Conservation (phyloP, 2,113 vertebrate species). For the Chelonoidis abingdonii region DNA sequence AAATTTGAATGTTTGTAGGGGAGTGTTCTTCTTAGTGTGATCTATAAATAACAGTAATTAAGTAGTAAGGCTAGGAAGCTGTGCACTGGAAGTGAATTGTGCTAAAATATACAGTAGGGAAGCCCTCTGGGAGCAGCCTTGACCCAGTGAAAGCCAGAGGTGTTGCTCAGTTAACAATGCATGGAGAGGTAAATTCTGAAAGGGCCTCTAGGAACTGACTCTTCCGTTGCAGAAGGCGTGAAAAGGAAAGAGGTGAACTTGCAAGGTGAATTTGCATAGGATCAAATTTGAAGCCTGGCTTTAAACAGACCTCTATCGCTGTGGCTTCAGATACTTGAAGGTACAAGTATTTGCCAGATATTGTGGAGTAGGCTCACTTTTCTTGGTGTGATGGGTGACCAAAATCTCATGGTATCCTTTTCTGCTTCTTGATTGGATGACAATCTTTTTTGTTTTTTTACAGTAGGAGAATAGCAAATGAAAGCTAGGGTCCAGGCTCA, state of each 20-base stretch:
- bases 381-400: neutral
- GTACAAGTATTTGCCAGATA: neutral
- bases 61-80: neutral
- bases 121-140: neutral
- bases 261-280: neutral
- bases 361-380: neutral
- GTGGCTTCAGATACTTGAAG: neutral
- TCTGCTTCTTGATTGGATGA: neutral
- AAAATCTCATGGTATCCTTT: neutral
- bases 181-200: neutral
- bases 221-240: neutral
- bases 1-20: neutral
- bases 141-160: neutral
- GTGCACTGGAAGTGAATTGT: neutral
- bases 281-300: neutral
- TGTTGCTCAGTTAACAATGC: neutral
- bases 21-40: neutral
- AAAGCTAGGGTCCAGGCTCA: neutral
- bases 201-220: neutral
- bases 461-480: neutral
- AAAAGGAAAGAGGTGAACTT: neutral
- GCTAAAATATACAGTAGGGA: neutral
- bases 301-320: neutral
- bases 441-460: neutral
- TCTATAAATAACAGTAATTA: neutral